Conservation (phyloP, 2,888 invertebrate species). For the Drosophila setosimentum region DNA sequence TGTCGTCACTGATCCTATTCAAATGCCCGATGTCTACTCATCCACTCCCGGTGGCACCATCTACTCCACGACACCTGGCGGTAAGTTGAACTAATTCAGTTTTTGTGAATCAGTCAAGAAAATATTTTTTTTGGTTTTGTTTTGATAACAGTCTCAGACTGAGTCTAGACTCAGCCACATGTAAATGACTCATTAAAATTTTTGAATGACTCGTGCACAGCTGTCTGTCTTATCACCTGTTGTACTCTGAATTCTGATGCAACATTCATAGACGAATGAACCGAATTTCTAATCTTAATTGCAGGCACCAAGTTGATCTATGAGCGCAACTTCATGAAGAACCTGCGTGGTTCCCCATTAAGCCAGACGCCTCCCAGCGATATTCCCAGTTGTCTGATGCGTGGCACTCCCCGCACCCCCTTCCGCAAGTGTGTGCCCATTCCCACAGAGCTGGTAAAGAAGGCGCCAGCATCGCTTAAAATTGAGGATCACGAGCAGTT, state of each 20-base stretch:
- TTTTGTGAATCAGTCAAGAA: constrained; percentile 43
- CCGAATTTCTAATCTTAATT: constrained; percentile 75
- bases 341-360: constrained; percentile 94
- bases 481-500: constrained; percentile 85
- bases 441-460: constrained; percentile 76
- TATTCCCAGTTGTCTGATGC: constrained; percentile 91
- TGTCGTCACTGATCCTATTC: constrained; percentile 92
- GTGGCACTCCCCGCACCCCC: constrained; percentile 87
- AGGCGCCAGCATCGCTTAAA: constrained; percentile 72
- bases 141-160: constrained; percentile 33
- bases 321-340: constrained; percentile 94
- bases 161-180: constrained; percentile 87
- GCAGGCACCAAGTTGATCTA: constrained; percentile 97
- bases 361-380: constrained; percentile 95
- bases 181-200: constrained; percentile 48
- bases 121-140: neutral
- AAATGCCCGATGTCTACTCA: constrained; percentile 95
- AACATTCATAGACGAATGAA: constrained; percentile 32
- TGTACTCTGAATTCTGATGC: constrained; percentile 78
- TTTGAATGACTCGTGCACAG: constrained; percentile 25
- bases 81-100: constrained; percentile 86
- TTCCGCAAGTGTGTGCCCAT: constrained; percentile 83
- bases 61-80: constrained; percentile 98
- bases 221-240: constrained; percentile 53
- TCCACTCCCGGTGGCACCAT: constrained; percentile 97